Evolutionary conservation across 2,888 invertebrate genomes (phyloP), one percentile per base, ranked within the genome.

Genomic region (Carcina quercana): DNA sequence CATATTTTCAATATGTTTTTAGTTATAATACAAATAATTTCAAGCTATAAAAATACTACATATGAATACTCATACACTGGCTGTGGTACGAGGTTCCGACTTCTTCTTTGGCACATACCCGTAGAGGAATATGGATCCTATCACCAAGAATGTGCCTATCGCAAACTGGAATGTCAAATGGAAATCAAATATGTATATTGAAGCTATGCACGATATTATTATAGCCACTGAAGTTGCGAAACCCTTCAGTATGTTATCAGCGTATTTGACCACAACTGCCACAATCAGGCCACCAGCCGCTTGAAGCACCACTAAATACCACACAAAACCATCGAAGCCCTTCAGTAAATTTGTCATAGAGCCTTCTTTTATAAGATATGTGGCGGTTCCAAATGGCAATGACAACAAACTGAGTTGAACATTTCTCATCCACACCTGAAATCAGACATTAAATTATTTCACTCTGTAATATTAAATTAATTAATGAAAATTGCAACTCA

Each of bases 201-300:
- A 98, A 1, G 92, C 95, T 30, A 98, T 78, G 61, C 97, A 98
- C 0, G 98, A 96, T 45, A 99, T 90, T 25, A 99, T 89, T 46
- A 99, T 99, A 4, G 98, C 97, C 32, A 98, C 87, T 0, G 98
- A 98, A 0, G 98, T 98, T 24, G 98, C 98, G 64, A 98, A 98
- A 13, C 98, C 98, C 80, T 95, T 99, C 4, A 99, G 85, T 59
- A 99, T 99, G 75, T 99, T 99, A 72, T 99, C 99, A 0, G 99
- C 98, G 71, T 98, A 98, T 85, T 99, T 99, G 15, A 99, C 97
- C 2, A 99, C 99, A 45, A 98, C 91, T 0, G 99, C 99, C 5
- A 99, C 98, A 32, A 98, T 90, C 2, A 99, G 87, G 3, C 99
- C 99, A 1, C 99, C 98, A 11, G 94, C 90, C 0, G 98, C 97